Percentiles rank a stretch among this genome's conserved stretches.
These are phyloP conservation scores for Cassiopea xamachana DNA, from an alignment of 30 jellyfish, hydroid and myxozoan genomes.

Conservation along the genomic window DNA sequence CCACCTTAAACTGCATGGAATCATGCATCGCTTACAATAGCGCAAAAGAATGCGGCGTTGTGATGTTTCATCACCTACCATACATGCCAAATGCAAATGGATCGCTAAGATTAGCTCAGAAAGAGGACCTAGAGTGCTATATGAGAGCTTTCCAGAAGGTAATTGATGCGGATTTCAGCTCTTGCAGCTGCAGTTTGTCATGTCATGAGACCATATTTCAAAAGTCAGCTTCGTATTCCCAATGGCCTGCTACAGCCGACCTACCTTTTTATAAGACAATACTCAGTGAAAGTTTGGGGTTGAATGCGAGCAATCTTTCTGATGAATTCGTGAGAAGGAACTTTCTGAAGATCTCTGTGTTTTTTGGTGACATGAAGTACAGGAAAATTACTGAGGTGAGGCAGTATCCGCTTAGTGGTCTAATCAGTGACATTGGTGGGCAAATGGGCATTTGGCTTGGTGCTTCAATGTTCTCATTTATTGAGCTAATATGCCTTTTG, in stretches of 20 bases:
- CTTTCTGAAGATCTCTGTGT: conserved; percentile 36
- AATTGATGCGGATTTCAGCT: background rate
- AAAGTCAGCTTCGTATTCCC: conserved; percentile 10
- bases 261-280: conserved; percentile 24
- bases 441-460: conserved; percentile 78
- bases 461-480: conserved; percentile 61
- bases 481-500: conserved; percentile 25
- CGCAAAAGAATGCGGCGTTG: conserved; percentile 11
- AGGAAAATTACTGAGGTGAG: conserved; percentile 1
- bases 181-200: conserved; percentile 45
- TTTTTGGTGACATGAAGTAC: conserved; percentile 43
- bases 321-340: conserved; percentile 41
- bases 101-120: background rate
- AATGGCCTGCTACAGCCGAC: conserved; percentile 55
- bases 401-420: conserved; percentile 4
- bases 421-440: conserved; percentile 65
- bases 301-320: conserved; percentile 16
- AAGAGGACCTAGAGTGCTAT: background rate
- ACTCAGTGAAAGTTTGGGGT: conserved; percentile 7
- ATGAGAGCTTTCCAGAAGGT: background rate
- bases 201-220: conserved; percentile 32
- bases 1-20: conserved; percentile 29
- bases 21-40: conserved; percentile 7
- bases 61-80: background rate
- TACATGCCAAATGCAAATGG: conserved; percentile 13